These are phyloP conservation scores for Elymnias hypermnestra DNA, from an alignment of 1,140 invertebrate genomes.

Conservation along the genomic window DNA sequence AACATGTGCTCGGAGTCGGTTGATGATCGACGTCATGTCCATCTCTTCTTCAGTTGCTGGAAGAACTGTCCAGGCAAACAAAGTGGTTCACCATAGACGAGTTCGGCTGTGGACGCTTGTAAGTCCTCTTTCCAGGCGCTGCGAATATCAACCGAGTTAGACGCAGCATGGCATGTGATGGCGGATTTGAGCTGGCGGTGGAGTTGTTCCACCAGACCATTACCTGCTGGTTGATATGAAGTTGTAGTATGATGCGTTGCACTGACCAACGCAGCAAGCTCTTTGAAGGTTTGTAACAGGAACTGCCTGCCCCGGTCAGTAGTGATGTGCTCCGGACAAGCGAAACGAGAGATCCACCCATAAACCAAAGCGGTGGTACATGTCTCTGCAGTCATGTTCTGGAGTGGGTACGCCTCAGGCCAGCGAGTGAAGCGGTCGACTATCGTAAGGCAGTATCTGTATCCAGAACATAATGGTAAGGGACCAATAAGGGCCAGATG, in stretches of 20 bases:
- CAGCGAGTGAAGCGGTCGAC: no score
- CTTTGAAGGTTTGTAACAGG: constrained; percentile 2
- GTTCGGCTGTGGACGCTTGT: constrained; percentile 8
- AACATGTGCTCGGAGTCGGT: constrained; percentile 22
- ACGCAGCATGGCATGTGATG: constrained; percentile 9
- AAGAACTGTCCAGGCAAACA: constrained; percentile 15
- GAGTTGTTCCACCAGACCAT: no score
- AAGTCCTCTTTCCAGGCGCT: constrained; percentile 14
- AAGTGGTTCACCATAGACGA: no score
- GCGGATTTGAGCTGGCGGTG: constrained; percentile 13
- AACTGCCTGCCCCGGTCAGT: constrained; percentile 15
- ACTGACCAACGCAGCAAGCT: not conserved
- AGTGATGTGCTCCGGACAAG: constrained; percentile 6
- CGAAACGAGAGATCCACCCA: constrained; percentile 5
- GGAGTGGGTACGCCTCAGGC: no score
- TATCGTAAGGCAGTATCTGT: no score
- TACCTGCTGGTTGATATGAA: constrained; percentile 10
- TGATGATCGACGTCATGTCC: constrained; percentile 23
- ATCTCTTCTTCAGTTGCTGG: constrained; percentile 5
- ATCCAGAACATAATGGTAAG: no score
- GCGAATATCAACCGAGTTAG: constrained; percentile 7
- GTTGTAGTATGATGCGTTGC: not conserved
- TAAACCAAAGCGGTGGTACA: no score
- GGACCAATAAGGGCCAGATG: no score
- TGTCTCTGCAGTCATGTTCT: no score